These are phyloP conservation scores for Hyphantria cunea DNA, from an alignment of 1,140 invertebrate species.

Conservation along the genomic window DNA sequence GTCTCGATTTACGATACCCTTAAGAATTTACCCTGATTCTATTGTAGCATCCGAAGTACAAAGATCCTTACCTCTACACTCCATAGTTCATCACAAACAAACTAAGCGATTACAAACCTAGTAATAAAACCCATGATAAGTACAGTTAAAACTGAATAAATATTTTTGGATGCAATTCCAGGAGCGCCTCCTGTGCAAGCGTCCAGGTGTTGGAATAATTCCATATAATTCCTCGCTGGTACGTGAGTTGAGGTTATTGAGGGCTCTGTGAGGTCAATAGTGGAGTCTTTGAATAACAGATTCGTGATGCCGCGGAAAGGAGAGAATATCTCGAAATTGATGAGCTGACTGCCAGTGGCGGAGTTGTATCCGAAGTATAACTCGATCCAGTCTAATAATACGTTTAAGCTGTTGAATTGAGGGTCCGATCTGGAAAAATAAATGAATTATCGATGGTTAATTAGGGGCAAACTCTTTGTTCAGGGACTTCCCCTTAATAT, in stretches of 20 bases:
- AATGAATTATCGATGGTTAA: background rate
- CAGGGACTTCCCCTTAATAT: too few relatives aligned
- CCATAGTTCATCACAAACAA: background rate
- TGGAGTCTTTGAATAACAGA: constrained; percentile 83
- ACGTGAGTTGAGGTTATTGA: constrained; percentile 44
- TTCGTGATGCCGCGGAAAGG: constrained; percentile 79
- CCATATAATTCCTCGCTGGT: constrained; percentile 66
- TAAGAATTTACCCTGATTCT: too few relatives aligned
- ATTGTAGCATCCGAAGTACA: too few relatives aligned
- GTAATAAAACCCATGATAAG: constrained; percentile 42
- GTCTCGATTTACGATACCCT: too few relatives aligned
- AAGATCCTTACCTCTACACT: too few relatives aligned
- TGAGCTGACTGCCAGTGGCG: constrained; percentile 65
- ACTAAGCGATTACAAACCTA: constrained; percentile 33
- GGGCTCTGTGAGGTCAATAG: constrained; percentile 75
- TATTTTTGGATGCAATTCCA: constrained; percentile 36
- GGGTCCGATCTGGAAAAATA: constrained; percentile 58
- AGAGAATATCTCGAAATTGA: constrained; percentile 82
- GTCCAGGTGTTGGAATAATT: constrained; percentile 70
- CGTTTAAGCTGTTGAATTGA: constrained; percentile 50
- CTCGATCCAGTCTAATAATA: constrained; percentile 53
- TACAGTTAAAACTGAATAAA: constrained; percentile 53
- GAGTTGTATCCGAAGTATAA: constrained; percentile 58
- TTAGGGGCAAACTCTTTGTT: too few relatives aligned
- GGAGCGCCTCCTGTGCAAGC: constrained; percentile 53